Percentiles rank a stretch among this genome's conserved stretches.
These are phyloP conservation scores for Rhingia rostrata DNA, from an alignment of 2,888 invertebrate species.

Conservation along the genomic window DNA sequence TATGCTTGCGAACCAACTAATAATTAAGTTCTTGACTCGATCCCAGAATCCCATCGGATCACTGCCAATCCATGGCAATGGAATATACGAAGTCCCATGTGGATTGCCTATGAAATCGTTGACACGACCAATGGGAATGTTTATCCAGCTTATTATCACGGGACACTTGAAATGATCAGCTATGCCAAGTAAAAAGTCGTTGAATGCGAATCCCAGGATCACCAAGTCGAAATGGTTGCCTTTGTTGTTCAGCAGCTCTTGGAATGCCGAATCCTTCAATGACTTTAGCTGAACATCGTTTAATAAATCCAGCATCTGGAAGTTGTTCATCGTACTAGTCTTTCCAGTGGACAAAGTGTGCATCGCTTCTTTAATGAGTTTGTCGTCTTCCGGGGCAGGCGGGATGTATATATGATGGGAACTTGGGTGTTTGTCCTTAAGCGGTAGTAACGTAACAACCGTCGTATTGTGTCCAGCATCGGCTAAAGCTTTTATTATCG, in stretches of 20 bases:
- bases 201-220: slow-evolving; percentile 70
- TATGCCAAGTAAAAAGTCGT: slow-evolving; percentile 76
- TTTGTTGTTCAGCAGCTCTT: slow-evolving; percentile 77
- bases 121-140: slow-evolving; percentile 75
- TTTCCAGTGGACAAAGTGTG: slow-evolving; percentile 75
- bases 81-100: slow-evolving; percentile 76
- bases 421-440: slow-evolving; percentile 79
- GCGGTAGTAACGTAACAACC: slow-evolving; percentile 74
- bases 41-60: slow-evolving; percentile 77
- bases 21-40: slow-evolving; percentile 76
- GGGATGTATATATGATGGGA: slow-evolving; percentile 79
- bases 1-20: neutral
- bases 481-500: slow-evolving; percentile 60
- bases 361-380: slow-evolving; percentile 74
- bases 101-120: slow-evolving; percentile 79
- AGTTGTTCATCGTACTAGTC: slow-evolving; percentile 61
- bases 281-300: slow-evolving; percentile 78
- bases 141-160: slow-evolving; percentile 77
- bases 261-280: slow-evolving; percentile 77
- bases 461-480: slow-evolving; percentile 75
- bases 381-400: slow-evolving; percentile 74
- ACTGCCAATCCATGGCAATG: slow-evolving; percentile 62
- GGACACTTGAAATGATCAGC: slow-evolving; percentile 79
- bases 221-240: slow-evolving; percentile 77
- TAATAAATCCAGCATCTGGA: slow-evolving; percentile 75